These are phyloP conservation scores for Ectemnius lituratus DNA, from an alignment of 2,888 invertebrate species.

Conservation along the genomic window DNA sequence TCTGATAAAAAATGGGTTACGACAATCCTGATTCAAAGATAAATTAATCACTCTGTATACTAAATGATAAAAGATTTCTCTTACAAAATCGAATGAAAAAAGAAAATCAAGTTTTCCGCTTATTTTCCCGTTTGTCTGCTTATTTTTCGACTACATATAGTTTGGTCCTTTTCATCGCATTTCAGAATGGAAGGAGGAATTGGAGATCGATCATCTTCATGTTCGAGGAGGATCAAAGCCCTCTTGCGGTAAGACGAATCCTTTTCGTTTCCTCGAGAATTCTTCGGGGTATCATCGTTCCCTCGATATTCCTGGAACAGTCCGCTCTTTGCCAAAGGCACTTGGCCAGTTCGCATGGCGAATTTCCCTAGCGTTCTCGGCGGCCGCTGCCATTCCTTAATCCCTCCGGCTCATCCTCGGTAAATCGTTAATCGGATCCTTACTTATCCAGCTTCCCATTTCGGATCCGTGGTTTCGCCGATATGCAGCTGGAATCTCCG, in stretches of 20 bases:
- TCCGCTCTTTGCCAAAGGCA: neutral
- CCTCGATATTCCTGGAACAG: slow-evolving; percentile 6
- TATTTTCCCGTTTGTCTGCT: neutral
- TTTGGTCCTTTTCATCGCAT: slow-evolving; percentile 37
- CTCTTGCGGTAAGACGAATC: slow-evolving; percentile 1
- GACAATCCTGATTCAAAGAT: no score
- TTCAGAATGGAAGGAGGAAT: slow-evolving; percentile 15
- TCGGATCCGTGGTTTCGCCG: slow-evolving; percentile 7
- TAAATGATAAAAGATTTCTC: no score
- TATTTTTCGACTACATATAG: neutral
- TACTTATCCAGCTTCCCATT: slow-evolving; percentile 35
- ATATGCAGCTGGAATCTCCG: neutral
- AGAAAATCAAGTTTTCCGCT: neutral
- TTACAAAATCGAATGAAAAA: neutral
- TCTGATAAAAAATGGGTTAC: no score
- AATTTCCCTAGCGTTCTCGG: slow-evolving; percentile 2
- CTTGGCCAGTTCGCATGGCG: slow-evolving; percentile 15
- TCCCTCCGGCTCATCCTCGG: slow-evolving; percentile 7
- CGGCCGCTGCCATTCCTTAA: neutral
- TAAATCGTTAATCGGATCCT: slow-evolving; percentile 35
- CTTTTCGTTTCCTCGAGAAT: neutral
- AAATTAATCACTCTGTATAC: no score
- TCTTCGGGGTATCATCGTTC: slow-evolving; percentile 8
- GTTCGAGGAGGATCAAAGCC: slow-evolving; percentile 26
- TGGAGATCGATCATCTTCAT: slow-evolving; percentile 36